phyloP scores from a whole-genome alignment of 2,797 vertebrate species.

The Tangara arthus region DNA sequence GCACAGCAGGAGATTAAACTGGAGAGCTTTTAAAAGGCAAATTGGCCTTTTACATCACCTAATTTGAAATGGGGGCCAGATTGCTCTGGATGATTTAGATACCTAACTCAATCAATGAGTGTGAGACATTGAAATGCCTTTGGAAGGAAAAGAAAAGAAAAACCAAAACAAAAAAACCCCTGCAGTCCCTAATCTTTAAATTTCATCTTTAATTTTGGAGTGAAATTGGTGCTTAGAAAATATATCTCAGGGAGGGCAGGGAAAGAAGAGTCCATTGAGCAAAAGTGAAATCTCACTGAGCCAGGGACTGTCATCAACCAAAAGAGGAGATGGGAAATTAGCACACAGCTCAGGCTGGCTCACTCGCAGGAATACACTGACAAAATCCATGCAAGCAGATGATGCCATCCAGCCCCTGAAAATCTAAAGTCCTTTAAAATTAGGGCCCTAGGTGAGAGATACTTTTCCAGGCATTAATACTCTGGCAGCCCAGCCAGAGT shows the following conservation, averaged over 20 bases:
- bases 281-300: conserved; percentile 50
- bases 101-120: conserved; percentile 37
- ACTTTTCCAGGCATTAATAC: conserved; percentile 49
- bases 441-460: conserved; percentile 9
- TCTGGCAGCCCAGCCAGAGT: conserved; percentile 34
- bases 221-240: conserved; percentile 63
- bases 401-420: conserved; percentile 15
- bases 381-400: conserved; percentile 18
- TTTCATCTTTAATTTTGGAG: conserved; percentile 67
- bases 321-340: conserved; percentile 38
- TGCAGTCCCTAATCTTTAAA: conserved; percentile 51
- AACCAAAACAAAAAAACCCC: neutral
- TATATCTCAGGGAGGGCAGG: conserved; percentile 16
- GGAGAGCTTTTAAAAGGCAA: conserved; percentile 50
- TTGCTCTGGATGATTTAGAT: conserved; percentile 47
- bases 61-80: conserved; percentile 32
- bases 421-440: conserved; percentile 30
- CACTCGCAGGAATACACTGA: neutral
- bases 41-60: conserved; percentile 46
- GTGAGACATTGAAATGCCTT: conserved; percentile 28
- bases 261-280: neutral
- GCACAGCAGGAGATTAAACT: conserved; percentile 7
- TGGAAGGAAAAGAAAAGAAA: neutral
- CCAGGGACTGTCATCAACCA: neutral
- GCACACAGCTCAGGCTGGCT: conserved; percentile 18